Evolutionary conservation across 2,113 vertebrate genomes (phyloP).

Genomic region (Ciconia maguari): DNA sequence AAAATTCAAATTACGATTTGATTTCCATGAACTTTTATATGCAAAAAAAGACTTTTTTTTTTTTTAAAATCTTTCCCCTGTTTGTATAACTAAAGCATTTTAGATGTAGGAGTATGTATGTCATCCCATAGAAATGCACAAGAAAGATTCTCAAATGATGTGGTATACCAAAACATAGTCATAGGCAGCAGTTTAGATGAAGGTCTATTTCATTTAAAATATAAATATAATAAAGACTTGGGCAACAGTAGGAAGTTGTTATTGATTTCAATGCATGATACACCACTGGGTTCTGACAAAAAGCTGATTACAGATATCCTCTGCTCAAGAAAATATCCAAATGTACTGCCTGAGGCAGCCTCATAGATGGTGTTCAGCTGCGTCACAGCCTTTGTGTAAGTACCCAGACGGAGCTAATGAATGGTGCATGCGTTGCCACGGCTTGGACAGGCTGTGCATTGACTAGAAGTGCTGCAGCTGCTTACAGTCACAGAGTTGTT

Average conservation of each 20-base stretch:
- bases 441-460: neutral
- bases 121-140: neutral
- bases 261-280: neutral
- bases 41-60: neutral
- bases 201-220: neutral
- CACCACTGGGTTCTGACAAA: neutral
- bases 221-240: neutral
- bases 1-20: neutral
- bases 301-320: neutral
- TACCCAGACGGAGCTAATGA: neutral
- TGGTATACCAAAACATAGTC: neutral
- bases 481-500: accelerated
- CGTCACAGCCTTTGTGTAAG: neutral
- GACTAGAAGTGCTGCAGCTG: neutral
- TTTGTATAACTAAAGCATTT: neutral
- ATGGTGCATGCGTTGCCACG: accelerated
- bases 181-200: neutral
- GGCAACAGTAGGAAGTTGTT: neutral
- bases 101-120: neutral
- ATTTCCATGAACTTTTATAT: neutral
- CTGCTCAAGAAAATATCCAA: neutral
- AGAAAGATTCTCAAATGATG: neutral
- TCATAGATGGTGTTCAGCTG: neutral
- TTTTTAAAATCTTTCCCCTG: no score
- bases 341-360: neutral